phyloP scores from a whole-genome alignment of 2,797 vertebrate species.

The Sebastes nivosus region DNA sequence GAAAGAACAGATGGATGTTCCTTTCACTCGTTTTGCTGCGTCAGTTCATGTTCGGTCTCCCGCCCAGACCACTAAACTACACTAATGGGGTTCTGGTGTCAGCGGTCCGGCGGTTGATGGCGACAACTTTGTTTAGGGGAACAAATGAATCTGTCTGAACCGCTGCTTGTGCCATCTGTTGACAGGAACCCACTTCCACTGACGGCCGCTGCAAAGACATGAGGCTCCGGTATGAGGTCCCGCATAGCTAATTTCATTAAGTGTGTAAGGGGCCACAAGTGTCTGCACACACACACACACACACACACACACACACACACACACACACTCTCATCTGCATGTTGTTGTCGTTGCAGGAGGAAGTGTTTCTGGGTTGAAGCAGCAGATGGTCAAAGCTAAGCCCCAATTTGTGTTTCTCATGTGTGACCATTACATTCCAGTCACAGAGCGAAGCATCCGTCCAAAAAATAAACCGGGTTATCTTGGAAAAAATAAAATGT shows the following conservation, averaged over 20 bases:
- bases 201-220: constrained; percentile 16
- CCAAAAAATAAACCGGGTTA: background rate
- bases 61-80: constrained; percentile 53
- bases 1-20: constrained; percentile 65
- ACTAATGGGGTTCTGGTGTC: constrained; percentile 63
- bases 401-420: constrained; percentile 2
- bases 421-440: constrained; percentile 13
- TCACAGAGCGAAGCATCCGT: constrained; percentile 5
- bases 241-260: constrained; percentile 41
- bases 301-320: background rate
- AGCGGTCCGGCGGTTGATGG: constrained; percentile 54
- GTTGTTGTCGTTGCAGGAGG: background rate
- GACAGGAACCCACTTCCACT: constrained; percentile 18
- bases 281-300: background rate
- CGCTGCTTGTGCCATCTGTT: constrained; percentile 63
- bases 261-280: constrained; percentile 4
- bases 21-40: constrained; percentile 48
- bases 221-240: constrained; percentile 11
- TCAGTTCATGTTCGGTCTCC: constrained; percentile 53
- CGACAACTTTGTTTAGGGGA: constrained; percentile 66
- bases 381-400: constrained; percentile 50
- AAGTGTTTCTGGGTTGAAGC: constrained; percentile 9
- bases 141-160: constrained; percentile 56
- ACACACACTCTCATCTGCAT: constrained; percentile 8
- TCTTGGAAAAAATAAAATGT: background rate